Base-by-base conservation (phyloP, 1,140 invertebrate genomes). In the Scaptomyza graminum region DNA sequence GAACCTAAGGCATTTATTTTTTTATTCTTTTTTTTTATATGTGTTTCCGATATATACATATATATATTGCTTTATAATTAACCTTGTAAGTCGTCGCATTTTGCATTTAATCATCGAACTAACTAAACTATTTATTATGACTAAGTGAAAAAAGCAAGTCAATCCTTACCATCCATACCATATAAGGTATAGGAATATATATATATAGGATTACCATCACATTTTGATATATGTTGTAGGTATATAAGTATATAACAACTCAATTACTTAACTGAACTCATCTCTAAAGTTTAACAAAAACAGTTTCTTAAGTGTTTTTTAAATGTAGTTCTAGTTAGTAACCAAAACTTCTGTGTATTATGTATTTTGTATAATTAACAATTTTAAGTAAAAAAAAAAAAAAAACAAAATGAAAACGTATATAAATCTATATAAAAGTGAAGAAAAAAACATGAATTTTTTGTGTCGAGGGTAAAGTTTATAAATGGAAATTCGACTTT, bases 71-170 rank as follows among this genome's bases (percentile, higher is more conserved):
- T 50, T 22, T 44, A 52, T 22, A 34, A n/a, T 68, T 64, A 18
- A 49, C 39, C 25, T 54, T 15, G 12, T 55, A 55, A 54, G 41
- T 52, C 44, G 41, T 52, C 44, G 31, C 31, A 34, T 22, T 39
- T 51, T 12, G 25, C 39, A 34, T 74, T 41, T 15, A 56, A 12
- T 41, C 34, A 5, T 22, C 37, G 22, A 39, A 34, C n/a, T n/a
- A n/a, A n/a, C n/a, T n/a, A n/a, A 18, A 46, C 22, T 56, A 56
- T 56, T 56, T 74, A 74, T 74, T 74, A 52, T 47, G 61, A 41
- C 46, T 74, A 74, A 64, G 67, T n/a, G 34, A n/a, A 41, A 5
- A 12, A 41, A 4, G 1, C 7, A 34, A 8, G n/a, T 12, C 37
- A 41, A 41, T 41, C 37, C 37, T 41, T 41, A 5, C 37, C 18